These are phyloP conservation scores for Charanyca ferruginea DNA, from an alignment of 2,888 invertebrate genomes.

Conservation along the genomic window DNA sequence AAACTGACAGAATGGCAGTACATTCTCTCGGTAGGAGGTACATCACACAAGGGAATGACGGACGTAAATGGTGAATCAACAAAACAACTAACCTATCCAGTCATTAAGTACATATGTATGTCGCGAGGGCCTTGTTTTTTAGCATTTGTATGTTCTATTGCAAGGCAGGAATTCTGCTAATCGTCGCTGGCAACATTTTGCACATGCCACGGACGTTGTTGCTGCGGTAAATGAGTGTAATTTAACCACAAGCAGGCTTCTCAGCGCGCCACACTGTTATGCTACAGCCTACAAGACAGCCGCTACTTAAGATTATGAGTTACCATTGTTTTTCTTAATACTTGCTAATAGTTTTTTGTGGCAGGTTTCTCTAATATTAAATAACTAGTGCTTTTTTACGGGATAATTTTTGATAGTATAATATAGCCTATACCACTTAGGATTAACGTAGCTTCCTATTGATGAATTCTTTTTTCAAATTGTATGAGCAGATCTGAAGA, in stretches of 20 bases:
- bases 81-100: constrained; percentile 76
- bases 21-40: constrained; percentile 77
- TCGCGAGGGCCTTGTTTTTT: constrained; percentile 87
- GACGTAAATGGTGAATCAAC: constrained; percentile 83
- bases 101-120: constrained; percentile 75
- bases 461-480: no score
- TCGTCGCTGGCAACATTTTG: constrained; percentile 87
- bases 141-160: constrained; percentile 86
- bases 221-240: constrained; percentile 86
- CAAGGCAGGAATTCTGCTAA: constrained; percentile 88
- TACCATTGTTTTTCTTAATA: constrained; percentile 61
- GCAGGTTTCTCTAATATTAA: constrained; percentile 28
- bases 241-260: constrained; percentile 82
- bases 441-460: no score
- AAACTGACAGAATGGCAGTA: constrained; percentile 53
- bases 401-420: constrained; percentile 30
- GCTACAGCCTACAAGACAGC: constrained; percentile 59
- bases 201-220: constrained; percentile 83
- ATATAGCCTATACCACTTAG: no score
- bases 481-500: no score
- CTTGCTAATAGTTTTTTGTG: constrained; percentile 48
- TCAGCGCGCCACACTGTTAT: constrained; percentile 67
- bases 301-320: constrained; percentile 61
- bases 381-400: no score
- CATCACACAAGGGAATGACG: constrained; percentile 65